A percentile compares a stretch with the other conserved stretches of the same genome.
These are phyloP conservation scores for Ahaetulla prasina DNA, from an alignment of 2,113 vertebrate species.

Conservation along the genomic window DNA sequence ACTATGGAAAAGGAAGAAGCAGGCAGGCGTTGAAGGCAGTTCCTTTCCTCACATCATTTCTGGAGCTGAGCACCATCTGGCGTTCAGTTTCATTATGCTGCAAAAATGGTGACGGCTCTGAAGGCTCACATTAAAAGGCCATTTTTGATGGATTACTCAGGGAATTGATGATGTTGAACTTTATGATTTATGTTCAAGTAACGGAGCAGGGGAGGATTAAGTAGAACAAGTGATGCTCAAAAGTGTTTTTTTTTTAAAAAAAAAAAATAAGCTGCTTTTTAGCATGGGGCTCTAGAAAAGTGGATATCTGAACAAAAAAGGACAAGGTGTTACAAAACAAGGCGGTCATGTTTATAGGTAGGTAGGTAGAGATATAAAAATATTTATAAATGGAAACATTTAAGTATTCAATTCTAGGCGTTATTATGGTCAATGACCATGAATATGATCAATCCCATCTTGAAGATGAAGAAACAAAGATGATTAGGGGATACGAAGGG, in stretches of 20 bases:
- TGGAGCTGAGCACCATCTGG: conserved; percentile 25
- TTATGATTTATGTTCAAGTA: neutral
- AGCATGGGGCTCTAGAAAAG: neutral
- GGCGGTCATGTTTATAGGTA: neutral
- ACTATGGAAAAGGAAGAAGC: neutral
- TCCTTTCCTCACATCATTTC: neutral
- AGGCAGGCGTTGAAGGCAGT: neutral
- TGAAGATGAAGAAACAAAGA: too few relatives aligned
- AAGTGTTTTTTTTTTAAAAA: neutral
- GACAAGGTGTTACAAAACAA: neutral
- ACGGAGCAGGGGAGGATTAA: neutral
- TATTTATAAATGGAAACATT: too few relatives aligned
- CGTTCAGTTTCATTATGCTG: conserved; percentile 6
- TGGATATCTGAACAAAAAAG: neutral
- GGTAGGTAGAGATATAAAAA: too few relatives aligned
- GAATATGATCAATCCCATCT: too few relatives aligned
- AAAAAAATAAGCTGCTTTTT: neutral
- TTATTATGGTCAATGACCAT: too few relatives aligned
- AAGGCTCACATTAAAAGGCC: too few relatives aligned
- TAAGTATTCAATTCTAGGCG: too few relatives aligned
- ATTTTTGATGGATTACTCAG: neutral
- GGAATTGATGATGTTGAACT: neutral
- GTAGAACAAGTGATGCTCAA: neutral
- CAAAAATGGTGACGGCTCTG: neutral
- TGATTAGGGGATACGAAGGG: too few relatives aligned